A percentile compares a stretch with the other conserved stretches of the same genome.
phyloP scores from a whole-genome alignment of 2,113 vertebrate genomes.

The Neolamprologus hecqui region DNA sequence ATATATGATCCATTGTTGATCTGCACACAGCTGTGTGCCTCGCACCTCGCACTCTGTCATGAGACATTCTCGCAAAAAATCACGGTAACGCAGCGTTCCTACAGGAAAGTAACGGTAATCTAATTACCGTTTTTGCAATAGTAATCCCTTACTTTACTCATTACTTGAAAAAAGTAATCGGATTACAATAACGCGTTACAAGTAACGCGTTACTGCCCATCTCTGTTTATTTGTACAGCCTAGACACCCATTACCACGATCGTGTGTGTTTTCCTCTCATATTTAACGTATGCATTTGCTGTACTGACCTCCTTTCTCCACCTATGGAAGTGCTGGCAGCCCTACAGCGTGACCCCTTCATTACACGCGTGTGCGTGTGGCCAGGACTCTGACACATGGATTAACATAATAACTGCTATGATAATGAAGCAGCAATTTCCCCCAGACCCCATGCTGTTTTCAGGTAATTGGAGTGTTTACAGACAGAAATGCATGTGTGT shows the following conservation, averaged over 20 bases:
- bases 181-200: too few species aligned
- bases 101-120: too few species aligned
- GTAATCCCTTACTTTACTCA: too few species aligned
- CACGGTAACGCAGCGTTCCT: too few species aligned
- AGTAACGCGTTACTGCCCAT: too few species aligned
- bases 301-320: neutral
- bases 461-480: slow-evolving; percentile 66
- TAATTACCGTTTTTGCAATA: too few species aligned
- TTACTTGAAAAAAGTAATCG: too few species aligned
- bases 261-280: neutral
- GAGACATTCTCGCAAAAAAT: too few species aligned
- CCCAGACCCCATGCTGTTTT: slow-evolving; percentile 42
- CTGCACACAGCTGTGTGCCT: too few species aligned
- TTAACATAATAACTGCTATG: slow-evolving; percentile 63
- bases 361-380: neutral
- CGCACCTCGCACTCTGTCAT: too few species aligned
- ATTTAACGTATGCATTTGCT: neutral
- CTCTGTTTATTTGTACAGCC: neutral
- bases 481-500: slow-evolving; percentile 3
- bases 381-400: slow-evolving; percentile 30
- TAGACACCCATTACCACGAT: neutral
- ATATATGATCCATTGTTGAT: too few species aligned
- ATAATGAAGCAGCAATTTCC: slow-evolving; percentile 59
- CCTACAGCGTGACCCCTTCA: neutral
- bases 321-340: slow-evolving; percentile 7